A percentile compares a stretch with the other conserved stretches of the same genome.
phyloP scores from a whole-genome alignment of 2,113 vertebrate species.

The Lophius piscatorius region DNA sequence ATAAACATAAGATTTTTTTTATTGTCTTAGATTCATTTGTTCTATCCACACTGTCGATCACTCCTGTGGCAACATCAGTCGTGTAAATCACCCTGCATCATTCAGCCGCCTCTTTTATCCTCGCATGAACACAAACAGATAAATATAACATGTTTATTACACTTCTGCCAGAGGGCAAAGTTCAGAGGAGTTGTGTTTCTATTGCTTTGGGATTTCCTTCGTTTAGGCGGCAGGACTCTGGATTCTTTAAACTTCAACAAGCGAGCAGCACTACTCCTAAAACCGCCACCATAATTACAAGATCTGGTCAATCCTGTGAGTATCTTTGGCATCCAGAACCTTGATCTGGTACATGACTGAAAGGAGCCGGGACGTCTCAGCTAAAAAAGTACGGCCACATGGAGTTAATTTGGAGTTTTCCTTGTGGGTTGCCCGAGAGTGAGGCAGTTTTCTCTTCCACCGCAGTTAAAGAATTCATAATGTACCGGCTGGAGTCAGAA shows the following conservation, averaged over 20 bases:
- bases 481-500: constrained; percentile 30
- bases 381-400: constrained; percentile 70
- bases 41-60: constrained; percentile 17
- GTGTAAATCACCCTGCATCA: constrained; percentile 20
- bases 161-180: constrained; percentile 30
- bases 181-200: constrained; percentile 40
- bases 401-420: constrained; percentile 19
- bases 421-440: constrained; percentile 13
- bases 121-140: constrained; percentile 19
- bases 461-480: constrained; percentile 29
- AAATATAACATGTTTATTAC: constrained; percentile 29
- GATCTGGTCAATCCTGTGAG: constrained; percentile 50
- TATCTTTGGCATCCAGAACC: constrained; percentile 38
- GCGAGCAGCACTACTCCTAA: constrained; percentile 47
- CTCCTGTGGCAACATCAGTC: constrained; percentile 20
- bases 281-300: constrained; percentile 66
- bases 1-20: too few relatives aligned
- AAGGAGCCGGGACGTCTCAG: constrained; percentile 26
- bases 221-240: constrained; percentile 18
- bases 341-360: constrained; percentile 55
- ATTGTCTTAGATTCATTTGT: too few relatives aligned
- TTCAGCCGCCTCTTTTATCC: constrained; percentile 1
- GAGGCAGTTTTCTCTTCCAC: constrained; percentile 32
- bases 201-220: constrained; percentile 59
- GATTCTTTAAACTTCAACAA: constrained; percentile 55